Evolutionary conservation across 2,113 vertebrate genomes (phyloP), one percentile per base, ranked within the genome.

Genomic region (Lucifuga dentata): DNA sequence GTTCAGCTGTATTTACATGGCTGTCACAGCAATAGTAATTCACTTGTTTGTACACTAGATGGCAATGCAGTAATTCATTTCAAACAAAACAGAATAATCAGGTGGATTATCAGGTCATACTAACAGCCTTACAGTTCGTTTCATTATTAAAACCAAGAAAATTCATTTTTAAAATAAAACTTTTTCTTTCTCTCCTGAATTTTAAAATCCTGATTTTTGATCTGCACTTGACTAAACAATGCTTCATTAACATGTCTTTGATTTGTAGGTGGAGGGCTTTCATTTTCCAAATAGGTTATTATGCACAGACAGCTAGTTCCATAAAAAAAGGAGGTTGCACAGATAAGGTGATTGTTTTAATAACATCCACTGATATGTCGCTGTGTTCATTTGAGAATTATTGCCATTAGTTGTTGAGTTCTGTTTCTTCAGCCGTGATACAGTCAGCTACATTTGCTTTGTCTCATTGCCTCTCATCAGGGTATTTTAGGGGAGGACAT

Each of bases 371-470:
- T 51, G 48, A 73, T 5, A 39, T 78, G 56, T 45, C 53, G 16
- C 29, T 41, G 48, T 73, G 59, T 50, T 46, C 80, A 55, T 71
- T 57, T 59, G 56, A 66, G 51, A 52, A 66, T 45, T 53, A 59
- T 59, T 66, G 26, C 73, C 49, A 65, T 75, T 70, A 78, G 21
- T 29, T 39, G 41, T 16, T 39, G 45, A 15, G 46, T 44, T 41
- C 1, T 0, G 0, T 1, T 13, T 2, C 12, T 39, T 33, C 45
- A 81, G 51, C 91, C 90, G 70, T 79, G 83, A 79, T 79, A 79
- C 66, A 78, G 62, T 36, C 21, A 0, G 93, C 76, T 79, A 32
- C 56, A 81, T 81, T 89, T 72, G 55, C 86, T 88, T 88, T 75
- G 78, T 88, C 71, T 85, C 11, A 11, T 73, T 63, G 68, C 79